Percentiles rank a stretch among this genome's conserved stretches.
Evolutionary conservation across 2,113 vertebrate genomes (phyloP).

Genomic region (Ancistrus triradiatus): DNA sequence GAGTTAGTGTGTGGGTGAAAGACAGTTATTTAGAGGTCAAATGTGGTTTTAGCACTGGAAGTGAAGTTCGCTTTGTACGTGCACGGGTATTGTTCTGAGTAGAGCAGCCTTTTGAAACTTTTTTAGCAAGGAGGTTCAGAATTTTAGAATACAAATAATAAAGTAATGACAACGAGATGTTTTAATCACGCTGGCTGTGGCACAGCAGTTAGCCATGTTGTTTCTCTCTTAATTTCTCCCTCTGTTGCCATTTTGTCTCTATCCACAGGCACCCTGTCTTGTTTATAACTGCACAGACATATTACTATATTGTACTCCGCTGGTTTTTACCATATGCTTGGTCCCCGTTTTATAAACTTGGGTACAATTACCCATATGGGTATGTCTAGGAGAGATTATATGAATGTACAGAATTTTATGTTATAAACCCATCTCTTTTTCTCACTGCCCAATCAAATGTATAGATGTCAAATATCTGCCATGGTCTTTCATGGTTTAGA

Average conservation of each 20-base stretch:
- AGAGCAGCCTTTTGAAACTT: neutral
- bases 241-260: conserved; percentile 12
- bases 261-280: conserved; percentile 30
- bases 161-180: no score
- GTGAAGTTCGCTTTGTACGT: neutral
- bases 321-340: no score
- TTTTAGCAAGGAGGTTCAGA: neutral
- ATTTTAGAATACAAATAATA: neutral
- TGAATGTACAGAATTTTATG: no score
- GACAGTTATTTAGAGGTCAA: conserved; percentile 15
- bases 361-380: no score
- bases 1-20: conserved; percentile 8
- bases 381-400: no score
- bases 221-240: conserved; percentile 28
- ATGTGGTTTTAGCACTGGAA: conserved; percentile 7
- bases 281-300: neutral
- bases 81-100: no score
- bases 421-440: no score
- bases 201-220: neutral
- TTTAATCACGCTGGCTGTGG: neutral
- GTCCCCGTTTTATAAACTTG: no score
- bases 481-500: no score
- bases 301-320: no score
- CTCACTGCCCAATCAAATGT: no score
- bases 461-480: no score